phyloP scores from a whole-genome alignment of 2,888 invertebrate species.

The Tetheella fluctuosa region DNA sequence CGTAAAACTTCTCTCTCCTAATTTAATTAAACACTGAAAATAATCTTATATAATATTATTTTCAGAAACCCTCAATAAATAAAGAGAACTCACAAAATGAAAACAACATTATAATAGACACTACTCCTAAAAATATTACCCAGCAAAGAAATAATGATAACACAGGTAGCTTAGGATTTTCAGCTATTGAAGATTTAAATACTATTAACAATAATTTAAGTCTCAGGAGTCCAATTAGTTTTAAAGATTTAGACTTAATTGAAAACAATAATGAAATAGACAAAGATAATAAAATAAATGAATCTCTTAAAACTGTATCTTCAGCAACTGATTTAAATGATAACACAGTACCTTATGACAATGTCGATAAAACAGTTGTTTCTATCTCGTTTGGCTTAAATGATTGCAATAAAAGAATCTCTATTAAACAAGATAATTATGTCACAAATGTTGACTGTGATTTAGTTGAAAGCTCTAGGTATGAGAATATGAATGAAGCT shows the following conservation, averaged over 20 bases:
- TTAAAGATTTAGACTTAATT: slow-evolving; percentile 16
- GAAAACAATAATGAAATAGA: slow-evolving; percentile 14
- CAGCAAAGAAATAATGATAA: slow-evolving; percentile 27
- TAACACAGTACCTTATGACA: slow-evolving; percentile 41
- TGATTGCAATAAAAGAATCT: slow-evolving; percentile 57
- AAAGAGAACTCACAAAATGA: slow-evolving; percentile 48
- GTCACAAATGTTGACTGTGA: slow-evolving; percentile 59
- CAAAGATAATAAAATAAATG: slow-evolving; percentile 22
- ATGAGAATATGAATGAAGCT: slow-evolving; percentile 53
- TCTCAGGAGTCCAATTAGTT: slow-evolving; percentile 19
- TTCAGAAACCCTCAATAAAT: slow-evolving; percentile 37
- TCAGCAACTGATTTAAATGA: slow-evolving; percentile 49
- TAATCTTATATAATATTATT: slow-evolving; percentile 14
- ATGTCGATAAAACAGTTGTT: slow-evolving; percentile 40
- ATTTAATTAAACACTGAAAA: background rate
- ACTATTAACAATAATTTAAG: slow-evolving; percentile 30
- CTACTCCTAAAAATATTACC: slow-evolving; percentile 23
- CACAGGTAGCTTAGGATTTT: slow-evolving; percentile 44
- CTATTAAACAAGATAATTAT: slow-evolving; percentile 45
- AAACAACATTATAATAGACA: slow-evolving; percentile 26
- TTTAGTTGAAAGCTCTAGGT: slow-evolving; percentile 48
- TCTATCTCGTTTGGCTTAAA: slow-evolving; percentile 59
- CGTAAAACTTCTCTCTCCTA: background rate
- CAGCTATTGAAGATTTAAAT: slow-evolving; percentile 50
- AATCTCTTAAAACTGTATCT: slow-evolving; percentile 40